A percentile compares a stretch with the other conserved stretches of the same genome.
These are phyloP conservation scores for Adrianichthys oophorus DNA, from an alignment of 2,797 vertebrate species.

Conservation along the genomic window DNA sequence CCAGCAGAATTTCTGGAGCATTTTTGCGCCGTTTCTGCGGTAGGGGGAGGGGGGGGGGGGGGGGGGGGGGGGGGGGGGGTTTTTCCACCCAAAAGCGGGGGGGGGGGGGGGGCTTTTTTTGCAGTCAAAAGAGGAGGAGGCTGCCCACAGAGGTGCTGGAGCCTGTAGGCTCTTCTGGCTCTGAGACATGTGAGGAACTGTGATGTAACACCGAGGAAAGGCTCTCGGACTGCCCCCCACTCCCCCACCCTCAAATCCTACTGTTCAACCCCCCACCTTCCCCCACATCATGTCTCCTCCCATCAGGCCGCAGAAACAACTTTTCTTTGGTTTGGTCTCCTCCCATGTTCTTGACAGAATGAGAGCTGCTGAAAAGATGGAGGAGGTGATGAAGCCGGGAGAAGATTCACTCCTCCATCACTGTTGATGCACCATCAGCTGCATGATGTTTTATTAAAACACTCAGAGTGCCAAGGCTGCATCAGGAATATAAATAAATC, in stretches of 20 bases:
- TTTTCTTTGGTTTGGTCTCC: conserved; percentile 14
- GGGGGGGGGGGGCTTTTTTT: conserved; percentile 7
- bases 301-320: conserved; percentile 26
- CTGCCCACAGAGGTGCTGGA: not conserved
- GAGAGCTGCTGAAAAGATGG: too few species aligned
- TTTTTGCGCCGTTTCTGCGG: conserved; percentile 34
- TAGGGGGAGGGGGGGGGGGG: not conserved
- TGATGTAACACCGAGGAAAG: conserved; percentile 41
- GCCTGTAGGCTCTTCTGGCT: not conserved
- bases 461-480: too few species aligned
- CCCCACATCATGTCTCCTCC: conserved; percentile 13
- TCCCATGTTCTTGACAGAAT: not conserved
- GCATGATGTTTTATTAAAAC: too few species aligned
- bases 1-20: conserved; percentile 43
- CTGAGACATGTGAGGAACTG: not conserved
- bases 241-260: conserved; percentile 30
- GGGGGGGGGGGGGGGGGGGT: not conserved
- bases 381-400: too few species aligned
- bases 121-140: conserved; percentile 6
- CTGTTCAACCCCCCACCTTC: conserved; percentile 50
- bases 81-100: conserved; percentile 1
- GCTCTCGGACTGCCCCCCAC: conserved; percentile 12
- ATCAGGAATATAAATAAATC: too few species aligned
- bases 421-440: too few species aligned
- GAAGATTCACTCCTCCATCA: too few species aligned